Base-by-base conservation (phyloP, 2,797 vertebrate species). In the Distichodus sexfasciatus region DNA sequence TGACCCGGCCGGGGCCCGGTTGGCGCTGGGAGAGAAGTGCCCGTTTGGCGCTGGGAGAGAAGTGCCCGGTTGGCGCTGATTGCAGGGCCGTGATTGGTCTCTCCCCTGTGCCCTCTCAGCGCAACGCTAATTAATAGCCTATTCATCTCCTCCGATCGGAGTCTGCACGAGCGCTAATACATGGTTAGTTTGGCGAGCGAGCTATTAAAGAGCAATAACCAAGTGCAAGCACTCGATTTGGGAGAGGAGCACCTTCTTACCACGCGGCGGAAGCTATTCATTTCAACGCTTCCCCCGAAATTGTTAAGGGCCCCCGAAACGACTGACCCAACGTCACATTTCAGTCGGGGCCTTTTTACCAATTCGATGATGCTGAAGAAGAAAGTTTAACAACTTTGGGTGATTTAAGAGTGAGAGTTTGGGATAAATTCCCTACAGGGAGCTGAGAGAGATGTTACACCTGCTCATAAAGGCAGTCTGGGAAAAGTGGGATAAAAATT, bases 121-220 rank as follows among this genome's bases (percentile, higher is more conserved):
- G 88, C 87, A 91, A 91, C 89, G 90, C 89, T 92, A 92, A 92
- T 92, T 92, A 92, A 92, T 92, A 91, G 91, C 89, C 90, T 91
- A 91, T 92, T 92, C 91, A 92, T 92, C 90, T 92, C 91, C 87
- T 90, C 89, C 89, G 90, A 92, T 91, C 90, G 90, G 90, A 91
- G 91, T 87, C 90, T 89, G 90, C 89, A 92, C 90, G 88, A 87
- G 84, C 87, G 87, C 90, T 91, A 91, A 92, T 91, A 92, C 91
- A 92, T 92, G 88, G 88, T 92, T 92, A 91, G 90, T 92, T 92
- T 92, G 91, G 91, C 88, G 90, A 92, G 89, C 89, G 83, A 91
- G 90, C 91, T 90, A 92, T 92, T 92, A 92, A 91, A 91, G 89
- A 90, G 89, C 90, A 92, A 92, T 92, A 92, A 92, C 90, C 90